Evolutionary conservation across 64 coral and sea anemone species (phyloP).

Genomic region (Acropora tenuis): DNA sequence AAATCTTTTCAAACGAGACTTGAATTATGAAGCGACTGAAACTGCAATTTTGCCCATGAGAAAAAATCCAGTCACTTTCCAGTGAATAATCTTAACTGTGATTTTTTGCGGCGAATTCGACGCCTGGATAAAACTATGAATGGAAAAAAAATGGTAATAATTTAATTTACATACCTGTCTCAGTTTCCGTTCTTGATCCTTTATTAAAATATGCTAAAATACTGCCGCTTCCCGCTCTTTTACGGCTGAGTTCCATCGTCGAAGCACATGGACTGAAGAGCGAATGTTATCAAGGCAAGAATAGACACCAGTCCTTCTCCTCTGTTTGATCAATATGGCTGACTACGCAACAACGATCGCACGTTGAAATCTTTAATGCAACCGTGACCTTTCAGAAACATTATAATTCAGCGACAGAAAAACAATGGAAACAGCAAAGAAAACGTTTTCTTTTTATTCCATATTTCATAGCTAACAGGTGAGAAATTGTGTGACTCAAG

Average conservation of each 20-base stretch:
- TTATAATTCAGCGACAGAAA: conserved; percentile 41
- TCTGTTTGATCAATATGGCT: conserved; percentile 49
- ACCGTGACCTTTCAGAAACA: conserved; percentile 59
- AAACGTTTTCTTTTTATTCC: conserved; percentile 65
- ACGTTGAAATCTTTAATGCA: conserved; percentile 38
- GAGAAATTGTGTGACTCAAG: conserved; percentile 64
- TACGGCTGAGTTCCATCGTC: conserved; percentile 8
- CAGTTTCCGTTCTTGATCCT: conserved; percentile 24
- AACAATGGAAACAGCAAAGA: conserved; percentile 65
- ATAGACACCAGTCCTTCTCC: conserved; percentile 60
- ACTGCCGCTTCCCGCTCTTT: conserved; percentile 4
- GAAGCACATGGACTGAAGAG: conserved; percentile 43
- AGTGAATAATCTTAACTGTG: conserved; percentile 16
- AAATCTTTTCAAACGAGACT: conserved; percentile 23
- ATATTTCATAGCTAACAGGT: conserved; percentile 56
- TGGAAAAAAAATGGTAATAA: conserved; percentile 36
- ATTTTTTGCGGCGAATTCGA: conserved; percentile 18
- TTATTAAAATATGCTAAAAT: conserved; percentile 40
- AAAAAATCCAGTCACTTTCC: conserved; percentile 30
- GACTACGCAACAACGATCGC: conserved; percentile 35
- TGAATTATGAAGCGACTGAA: conserved; percentile 15
- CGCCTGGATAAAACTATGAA: conserved; percentile 15
- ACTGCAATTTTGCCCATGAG: neutral
- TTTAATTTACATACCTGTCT: conserved; percentile 25
- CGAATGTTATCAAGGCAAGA: conserved; percentile 56